phyloP scores from a whole-genome alignment of 2,888 invertebrate species.

The Choreutis nemorana region DNA sequence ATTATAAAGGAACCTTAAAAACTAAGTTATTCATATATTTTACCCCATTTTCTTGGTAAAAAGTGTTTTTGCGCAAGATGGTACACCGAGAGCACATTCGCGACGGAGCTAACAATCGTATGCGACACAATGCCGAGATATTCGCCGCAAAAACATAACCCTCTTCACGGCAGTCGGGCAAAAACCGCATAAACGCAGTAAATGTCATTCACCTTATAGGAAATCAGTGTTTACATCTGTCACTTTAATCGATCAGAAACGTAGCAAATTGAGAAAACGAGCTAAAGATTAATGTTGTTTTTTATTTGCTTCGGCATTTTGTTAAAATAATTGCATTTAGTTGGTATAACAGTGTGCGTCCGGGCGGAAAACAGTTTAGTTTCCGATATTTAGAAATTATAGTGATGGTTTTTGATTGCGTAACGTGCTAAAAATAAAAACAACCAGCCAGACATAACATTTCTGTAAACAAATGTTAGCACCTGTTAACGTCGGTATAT shows the following conservation, averaged over 20 bases:
- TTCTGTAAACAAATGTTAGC: too few relatives aligned
- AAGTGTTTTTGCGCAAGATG: too few relatives aligned
- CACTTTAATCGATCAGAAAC: conserved; percentile 21
- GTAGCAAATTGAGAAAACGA: conserved; percentile 17
- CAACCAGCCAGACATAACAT: too few relatives aligned
- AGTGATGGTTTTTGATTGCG: too few relatives aligned
- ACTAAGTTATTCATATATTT: too few relatives aligned
- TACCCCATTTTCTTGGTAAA: too few relatives aligned
- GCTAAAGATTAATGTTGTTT: conserved; percentile 15
- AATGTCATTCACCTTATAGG: conserved; percentile 37
- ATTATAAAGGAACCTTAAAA: too few relatives aligned
- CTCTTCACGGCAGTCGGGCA: conserved; percentile 6
- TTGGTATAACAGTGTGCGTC: conserved; percentile 14
- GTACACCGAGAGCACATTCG: too few relatives aligned
- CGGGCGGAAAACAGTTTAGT: conserved; percentile 13
- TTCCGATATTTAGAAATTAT: too few relatives aligned
- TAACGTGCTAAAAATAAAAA: too few relatives aligned
- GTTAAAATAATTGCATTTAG: conserved; percentile 12
- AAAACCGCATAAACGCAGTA: conserved; percentile 15
- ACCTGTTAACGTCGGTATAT: too few relatives aligned
- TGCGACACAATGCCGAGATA: conserved; percentile 31
- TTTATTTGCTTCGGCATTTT: conserved; percentile 8
- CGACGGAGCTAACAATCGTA: too few relatives aligned
- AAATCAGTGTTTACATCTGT: conserved; percentile 31
- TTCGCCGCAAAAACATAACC: conserved; percentile 22